These are phyloP conservation scores for Amphiprion clarkii DNA, from an alignment of 2,797 vertebrate genomes.

Conservation along the genomic window DNA sequence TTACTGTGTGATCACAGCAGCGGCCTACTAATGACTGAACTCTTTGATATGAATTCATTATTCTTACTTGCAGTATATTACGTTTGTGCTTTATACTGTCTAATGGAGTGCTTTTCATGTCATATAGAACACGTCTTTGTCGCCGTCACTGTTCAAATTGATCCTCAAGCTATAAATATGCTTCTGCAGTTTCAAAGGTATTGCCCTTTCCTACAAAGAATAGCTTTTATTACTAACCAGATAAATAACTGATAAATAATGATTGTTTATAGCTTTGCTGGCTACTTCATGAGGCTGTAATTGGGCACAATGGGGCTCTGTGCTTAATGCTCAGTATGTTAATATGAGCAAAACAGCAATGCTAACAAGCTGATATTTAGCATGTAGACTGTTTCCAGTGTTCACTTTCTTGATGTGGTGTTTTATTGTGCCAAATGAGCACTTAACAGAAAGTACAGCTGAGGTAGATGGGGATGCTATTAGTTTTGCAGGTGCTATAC, in stretches of 20 bases:
- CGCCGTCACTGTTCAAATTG: neutral
- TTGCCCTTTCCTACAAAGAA: neutral
- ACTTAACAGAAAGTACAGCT: neutral
- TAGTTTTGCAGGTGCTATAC: neutral
- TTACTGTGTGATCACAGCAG: conserved; percentile 18
- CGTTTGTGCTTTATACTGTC: neutral
- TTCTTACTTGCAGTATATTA: neutral
- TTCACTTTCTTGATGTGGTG: neutral
- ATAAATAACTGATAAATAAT: neutral
- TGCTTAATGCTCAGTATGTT: neutral
- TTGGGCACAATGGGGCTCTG: neutral
- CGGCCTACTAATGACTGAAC: conserved; percentile 2
- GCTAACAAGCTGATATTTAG: conserved; percentile 6
- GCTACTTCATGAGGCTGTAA: neutral
- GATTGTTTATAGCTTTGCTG: neutral
- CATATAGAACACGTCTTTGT: neutral
- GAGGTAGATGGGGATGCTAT: neutral
- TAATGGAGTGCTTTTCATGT: neutral
- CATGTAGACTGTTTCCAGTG: neutral
- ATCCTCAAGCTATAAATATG: neutral
- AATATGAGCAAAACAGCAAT: neutral
- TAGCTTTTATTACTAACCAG: too few relatives aligned
- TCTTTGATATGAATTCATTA: conserved; percentile 9
- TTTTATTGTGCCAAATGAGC: neutral
- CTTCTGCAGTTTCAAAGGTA: neutral